phyloP scores from a whole-genome alignment of 2,888 invertebrate species.

The Cataglyphis livida region DNA sequence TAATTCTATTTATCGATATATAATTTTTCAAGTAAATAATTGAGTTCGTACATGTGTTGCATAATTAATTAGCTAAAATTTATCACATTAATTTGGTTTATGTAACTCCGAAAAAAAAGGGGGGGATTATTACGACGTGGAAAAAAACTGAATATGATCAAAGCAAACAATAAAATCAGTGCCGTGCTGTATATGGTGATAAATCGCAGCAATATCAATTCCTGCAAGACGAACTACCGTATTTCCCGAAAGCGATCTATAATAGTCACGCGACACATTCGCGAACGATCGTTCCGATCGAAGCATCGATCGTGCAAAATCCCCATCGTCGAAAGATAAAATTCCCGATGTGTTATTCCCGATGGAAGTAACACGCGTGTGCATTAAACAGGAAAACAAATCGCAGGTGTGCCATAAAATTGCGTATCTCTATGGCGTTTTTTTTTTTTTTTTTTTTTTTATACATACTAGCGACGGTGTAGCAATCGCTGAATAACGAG shows the following conservation, averaged over 20 bases:
- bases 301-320: background rate
- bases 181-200: background rate
- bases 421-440: background rate
- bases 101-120: background rate
- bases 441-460: conserved; percentile 48
- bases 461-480: conserved; percentile 58
- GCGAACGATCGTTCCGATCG: conserved; percentile 14
- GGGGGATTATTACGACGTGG: background rate
- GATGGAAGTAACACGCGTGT: conserved; percentile 15
- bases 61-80: background rate
- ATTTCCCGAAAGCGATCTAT: conserved; percentile 5
- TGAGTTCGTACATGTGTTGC: background rate
- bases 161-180: background rate
- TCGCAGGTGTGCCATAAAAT: conserved; percentile 18
- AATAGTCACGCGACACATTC: background rate
- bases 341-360: conserved; percentile 20
- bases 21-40: conserved; percentile 9
- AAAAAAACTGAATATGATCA: background rate
- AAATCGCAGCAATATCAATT: conserved; percentile 8
- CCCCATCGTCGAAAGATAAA: conserved; percentile 20
- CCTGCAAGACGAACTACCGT: conserved; percentile 12
- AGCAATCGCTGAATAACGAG: conserved; percentile 71
- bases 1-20: background rate
- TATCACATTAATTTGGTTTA: background rate
- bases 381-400: conserved; percentile 55